These are phyloP conservation scores for Pseudochromis fuscus DNA, from an alignment of 2,797 vertebrate genomes.

Conservation along the genomic window DNA sequence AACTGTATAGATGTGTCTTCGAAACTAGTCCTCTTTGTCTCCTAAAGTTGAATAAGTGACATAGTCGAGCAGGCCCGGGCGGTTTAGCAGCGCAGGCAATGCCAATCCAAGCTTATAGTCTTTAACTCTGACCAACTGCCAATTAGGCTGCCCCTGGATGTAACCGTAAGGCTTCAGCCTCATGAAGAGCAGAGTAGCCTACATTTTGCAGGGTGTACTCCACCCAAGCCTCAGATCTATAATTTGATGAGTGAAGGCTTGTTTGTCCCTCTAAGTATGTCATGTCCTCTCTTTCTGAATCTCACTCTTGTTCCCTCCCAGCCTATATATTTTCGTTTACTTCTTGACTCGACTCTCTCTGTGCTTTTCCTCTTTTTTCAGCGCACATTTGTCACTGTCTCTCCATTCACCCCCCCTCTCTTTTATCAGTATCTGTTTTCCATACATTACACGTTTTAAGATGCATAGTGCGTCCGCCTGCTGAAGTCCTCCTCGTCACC, in stretches of 20 bases:
- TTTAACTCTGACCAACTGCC: slow-evolving; percentile 82
- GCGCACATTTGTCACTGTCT: not conserved
- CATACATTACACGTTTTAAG: not conserved
- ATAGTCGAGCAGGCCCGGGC: slow-evolving; percentile 15
- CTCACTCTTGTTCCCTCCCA: slow-evolving; percentile 35
- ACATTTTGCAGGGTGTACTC: slow-evolving; percentile 78
- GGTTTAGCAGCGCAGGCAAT: slow-evolving; percentile 61
- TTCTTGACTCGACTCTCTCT: slow-evolving; percentile 13
- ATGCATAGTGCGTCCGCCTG: slow-evolving; percentile 7
- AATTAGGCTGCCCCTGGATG: slow-evolving; percentile 79
- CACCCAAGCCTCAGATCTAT: slow-evolving; percentile 81
- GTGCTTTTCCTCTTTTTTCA: slow-evolving; percentile 17
- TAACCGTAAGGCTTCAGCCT: slow-evolving; percentile 68
- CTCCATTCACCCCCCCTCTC: not conserved
- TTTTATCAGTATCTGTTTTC: not conserved
- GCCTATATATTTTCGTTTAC: slow-evolving; percentile 34
- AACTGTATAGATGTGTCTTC: not conserved
- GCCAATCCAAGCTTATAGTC: slow-evolving; percentile 73
- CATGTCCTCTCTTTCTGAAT: slow-evolving; percentile 55
- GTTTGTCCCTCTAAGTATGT: slow-evolving; percentile 75
- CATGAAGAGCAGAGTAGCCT: slow-evolving; percentile 67
- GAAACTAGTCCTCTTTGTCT: slow-evolving; percentile 16
- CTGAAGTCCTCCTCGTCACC: slow-evolving; percentile 47
- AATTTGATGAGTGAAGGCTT: slow-evolving; percentile 79
- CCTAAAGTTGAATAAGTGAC: slow-evolving; percentile 26